Percentiles rank a stretch among this genome's conserved stretches.
These are phyloP conservation scores for Talpa occidentalis DNA, from an alignment of 2,113 vertebrate species.

Conservation along the genomic window DNA sequence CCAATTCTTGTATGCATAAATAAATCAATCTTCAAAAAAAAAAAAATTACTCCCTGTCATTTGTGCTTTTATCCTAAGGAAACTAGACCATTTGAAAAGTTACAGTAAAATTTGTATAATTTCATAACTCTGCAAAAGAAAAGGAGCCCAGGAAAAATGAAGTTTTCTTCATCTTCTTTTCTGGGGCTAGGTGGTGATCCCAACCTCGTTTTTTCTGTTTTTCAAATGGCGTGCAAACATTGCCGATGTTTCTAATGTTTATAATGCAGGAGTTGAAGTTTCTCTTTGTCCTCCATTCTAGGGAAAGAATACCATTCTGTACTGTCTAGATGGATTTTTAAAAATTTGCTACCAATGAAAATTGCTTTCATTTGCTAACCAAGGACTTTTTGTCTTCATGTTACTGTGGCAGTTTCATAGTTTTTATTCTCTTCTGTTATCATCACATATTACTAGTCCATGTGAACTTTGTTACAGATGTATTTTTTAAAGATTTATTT, in stretches of 20 bases:
- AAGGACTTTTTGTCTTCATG: not conserved
- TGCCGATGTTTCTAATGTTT: not conserved
- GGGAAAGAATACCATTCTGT: not conserved
- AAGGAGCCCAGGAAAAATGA: not conserved
- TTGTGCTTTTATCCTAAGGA: not conserved
- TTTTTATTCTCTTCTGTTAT: not conserved
- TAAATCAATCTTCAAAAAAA: too few species aligned
- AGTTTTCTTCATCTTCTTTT: not conserved
- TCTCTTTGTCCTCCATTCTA: not conserved
- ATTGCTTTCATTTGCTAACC: not conserved
- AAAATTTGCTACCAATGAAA: not conserved
- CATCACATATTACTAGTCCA: not conserved
- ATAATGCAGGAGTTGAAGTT: not conserved
- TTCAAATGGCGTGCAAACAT: not conserved
- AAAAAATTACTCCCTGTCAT: not conserved
- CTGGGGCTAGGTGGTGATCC: not conserved
- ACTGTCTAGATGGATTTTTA: not conserved
- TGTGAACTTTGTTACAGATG: not conserved
- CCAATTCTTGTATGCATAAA: too few species aligned
- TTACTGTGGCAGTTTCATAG: not conserved
- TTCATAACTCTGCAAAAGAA: not conserved
- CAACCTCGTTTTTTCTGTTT: not conserved
- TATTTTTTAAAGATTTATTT: not conserved
- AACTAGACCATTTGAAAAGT: not conserved
- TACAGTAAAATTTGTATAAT: not conserved